Evolutionary conservation across 1,140 invertebrate genomes (phyloP).

Genomic region (Cheumatopsyche charites): DNA sequence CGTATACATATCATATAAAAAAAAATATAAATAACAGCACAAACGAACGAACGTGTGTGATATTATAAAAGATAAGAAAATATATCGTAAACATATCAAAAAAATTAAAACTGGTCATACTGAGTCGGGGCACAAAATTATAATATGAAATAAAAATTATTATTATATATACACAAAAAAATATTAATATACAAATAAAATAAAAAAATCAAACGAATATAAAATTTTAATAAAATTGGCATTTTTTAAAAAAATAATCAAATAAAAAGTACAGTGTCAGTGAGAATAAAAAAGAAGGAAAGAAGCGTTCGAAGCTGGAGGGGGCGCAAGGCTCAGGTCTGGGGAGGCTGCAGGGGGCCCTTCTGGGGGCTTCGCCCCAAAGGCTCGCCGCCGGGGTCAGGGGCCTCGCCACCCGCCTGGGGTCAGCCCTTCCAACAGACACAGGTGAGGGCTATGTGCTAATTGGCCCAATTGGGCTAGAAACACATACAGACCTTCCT

Average conservation of each 20-base stretch:
- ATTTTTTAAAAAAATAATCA: constrained; percentile 5
- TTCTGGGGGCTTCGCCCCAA: constrained; percentile 61
- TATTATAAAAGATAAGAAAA: constrained; percentile 8
- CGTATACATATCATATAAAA: constrained; percentile 29
- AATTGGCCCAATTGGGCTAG: constrained; percentile 37
- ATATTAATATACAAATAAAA: not conserved
- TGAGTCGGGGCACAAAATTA: constrained; percentile 13
- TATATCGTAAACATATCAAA: constrained; percentile 13
- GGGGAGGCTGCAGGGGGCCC: constrained; percentile 60
- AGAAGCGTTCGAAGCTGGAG: constrained; percentile 63
- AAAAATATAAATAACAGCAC: constrained; percentile 1
- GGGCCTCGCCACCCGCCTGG: constrained; percentile 43
- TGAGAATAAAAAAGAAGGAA: too few relatives aligned
- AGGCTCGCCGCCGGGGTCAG: constrained; percentile 60
- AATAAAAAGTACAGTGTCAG: constrained; percentile 18
- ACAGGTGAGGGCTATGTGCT: constrained; percentile 41
- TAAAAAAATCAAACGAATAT: not conserved
- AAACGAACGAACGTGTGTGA: constrained; percentile 13
- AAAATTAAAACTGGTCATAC: constrained; percentile 4
- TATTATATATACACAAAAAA: not conserved
- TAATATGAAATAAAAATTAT: not conserved
- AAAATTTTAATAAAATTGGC: not conserved
- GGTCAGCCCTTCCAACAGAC: constrained; percentile 45
- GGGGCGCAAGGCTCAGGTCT: constrained; percentile 57
- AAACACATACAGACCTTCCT: too few relatives aligned